Base-by-base conservation (phyloP, 1,140 invertebrate genomes). In the Acromyrmex heyeri region DNA sequence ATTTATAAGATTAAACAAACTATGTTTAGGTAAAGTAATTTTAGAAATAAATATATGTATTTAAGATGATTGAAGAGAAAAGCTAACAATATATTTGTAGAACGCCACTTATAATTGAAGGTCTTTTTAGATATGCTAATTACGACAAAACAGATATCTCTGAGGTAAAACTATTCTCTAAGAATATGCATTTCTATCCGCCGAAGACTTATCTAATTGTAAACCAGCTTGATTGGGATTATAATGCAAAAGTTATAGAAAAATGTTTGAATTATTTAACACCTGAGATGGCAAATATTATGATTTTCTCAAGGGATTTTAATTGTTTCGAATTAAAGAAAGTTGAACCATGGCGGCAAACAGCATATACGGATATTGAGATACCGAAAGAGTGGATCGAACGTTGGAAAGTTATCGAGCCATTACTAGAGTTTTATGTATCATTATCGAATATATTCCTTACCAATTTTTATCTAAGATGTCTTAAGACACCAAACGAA, bases 371-470 rank as follows among this genome's bases (percentile, higher is more conserved):
- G 10, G 95, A 94, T 69, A 93, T 92, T 91, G 96, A 96, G 34
- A 97, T 97, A 91, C 96, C 97, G 0, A 16, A 91, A 1, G 93
- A 96, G 14, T 97, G 96, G 96, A 90, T 96, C 1, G 69, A 96
- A 2, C 90, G 95, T 1, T 98, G 97, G 97, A 91, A 96, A 53
- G 94, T 94, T 10, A 96, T 96, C 0, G 92, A 95, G 75, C 95
- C 96, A 0, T 95, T 96, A 5, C 79, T 94, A 0, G 96, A 97
- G 21, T 96, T 97, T 90, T 95, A 96, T 86, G 94, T 99, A 14
- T 98, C 98, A 0, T 96, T 97, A 21, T 96, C 97, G 8, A 99
- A 99, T 95, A 95, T 96, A 48, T 99, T 97, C 94, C 97, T 99
- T 82, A 97, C 98, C 0, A 96, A 99, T 93, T 99, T 99, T 92